A percentile compares a stretch with the other conserved stretches of the same genome.
Evolutionary conservation across 2,113 vertebrate genomes (phyloP).

Genomic region (Brachypteracias leptosomus): DNA sequence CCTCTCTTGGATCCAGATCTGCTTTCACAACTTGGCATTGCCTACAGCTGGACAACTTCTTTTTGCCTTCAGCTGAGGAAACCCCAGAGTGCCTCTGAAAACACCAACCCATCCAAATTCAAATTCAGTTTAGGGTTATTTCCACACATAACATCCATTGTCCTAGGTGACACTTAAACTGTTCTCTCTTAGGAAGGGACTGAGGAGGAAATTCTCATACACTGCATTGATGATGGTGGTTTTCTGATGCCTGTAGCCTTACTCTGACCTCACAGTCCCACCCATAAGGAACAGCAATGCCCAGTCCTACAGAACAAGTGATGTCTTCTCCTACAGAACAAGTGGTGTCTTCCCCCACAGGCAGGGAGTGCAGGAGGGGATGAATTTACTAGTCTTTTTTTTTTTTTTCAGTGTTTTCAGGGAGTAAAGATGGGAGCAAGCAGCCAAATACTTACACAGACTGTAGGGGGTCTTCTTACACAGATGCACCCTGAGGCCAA

Average conservation of each 20-base stretch:
- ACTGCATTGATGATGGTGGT: background rate
- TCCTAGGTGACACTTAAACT: background rate
- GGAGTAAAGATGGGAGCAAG: background rate
- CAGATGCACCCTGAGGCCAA: background rate
- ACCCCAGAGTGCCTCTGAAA: background rate
- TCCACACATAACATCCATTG: background rate
- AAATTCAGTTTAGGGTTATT: background rate
- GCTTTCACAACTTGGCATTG: background rate
- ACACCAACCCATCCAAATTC: background rate
- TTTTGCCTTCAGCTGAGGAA: background rate
- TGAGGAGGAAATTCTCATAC: background rate
- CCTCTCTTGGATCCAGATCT: background rate
- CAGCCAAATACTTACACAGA: background rate
- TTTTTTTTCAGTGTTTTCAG: background rate
- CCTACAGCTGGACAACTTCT: background rate
- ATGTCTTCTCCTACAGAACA: background rate
- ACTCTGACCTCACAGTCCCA: background rate
- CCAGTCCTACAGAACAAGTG: background rate
- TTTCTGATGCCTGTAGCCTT: background rate
- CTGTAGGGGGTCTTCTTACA: background rate
- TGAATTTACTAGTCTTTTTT: background rate
- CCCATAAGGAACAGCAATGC: background rate
- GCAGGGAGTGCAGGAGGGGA: background rate
- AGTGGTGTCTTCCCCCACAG: background rate
- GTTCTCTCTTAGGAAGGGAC: background rate